phyloP scores from a whole-genome alignment of 2,113 vertebrate species.

The Nannospalax galili region DNA sequence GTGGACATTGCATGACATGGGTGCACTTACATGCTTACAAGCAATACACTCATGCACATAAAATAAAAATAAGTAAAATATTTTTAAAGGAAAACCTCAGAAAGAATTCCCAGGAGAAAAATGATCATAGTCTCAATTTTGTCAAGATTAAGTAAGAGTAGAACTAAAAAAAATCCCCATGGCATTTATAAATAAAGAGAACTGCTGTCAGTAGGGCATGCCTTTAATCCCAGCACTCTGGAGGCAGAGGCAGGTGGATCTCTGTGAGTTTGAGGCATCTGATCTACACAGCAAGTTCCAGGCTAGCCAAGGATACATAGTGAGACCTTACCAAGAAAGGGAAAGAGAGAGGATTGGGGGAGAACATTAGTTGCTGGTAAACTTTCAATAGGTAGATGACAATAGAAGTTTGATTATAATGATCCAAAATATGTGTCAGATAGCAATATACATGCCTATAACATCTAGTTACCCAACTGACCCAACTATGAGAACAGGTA shows the following conservation, averaged over 20 bases:
- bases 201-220: background rate
- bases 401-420: background rate
- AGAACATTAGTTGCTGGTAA: background rate
- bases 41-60: too few relatives aligned
- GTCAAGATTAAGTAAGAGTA: background rate
- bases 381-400: background rate
- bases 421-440: background rate
- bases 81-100: too few relatives aligned
- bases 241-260: background rate
- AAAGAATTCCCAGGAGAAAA: too few relatives aligned
- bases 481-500: background rate
- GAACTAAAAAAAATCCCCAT: background rate
- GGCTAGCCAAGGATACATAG: background rate
- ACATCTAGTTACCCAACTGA: background rate
- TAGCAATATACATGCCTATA: background rate
- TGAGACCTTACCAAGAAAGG: background rate
- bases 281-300: background rate
- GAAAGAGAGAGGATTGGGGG: too few relatives aligned
- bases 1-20: too few relatives aligned
- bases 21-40: too few relatives aligned
- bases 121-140: background rate
- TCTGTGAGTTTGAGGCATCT: background rate
- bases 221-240: background rate
- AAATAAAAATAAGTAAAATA: too few relatives aligned
- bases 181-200: background rate